Percentiles rank a stretch among this genome's conserved stretches.
phyloP scores from a whole-genome alignment of 2,797 vertebrate genomes.

The Sebastes nivosus region DNA sequence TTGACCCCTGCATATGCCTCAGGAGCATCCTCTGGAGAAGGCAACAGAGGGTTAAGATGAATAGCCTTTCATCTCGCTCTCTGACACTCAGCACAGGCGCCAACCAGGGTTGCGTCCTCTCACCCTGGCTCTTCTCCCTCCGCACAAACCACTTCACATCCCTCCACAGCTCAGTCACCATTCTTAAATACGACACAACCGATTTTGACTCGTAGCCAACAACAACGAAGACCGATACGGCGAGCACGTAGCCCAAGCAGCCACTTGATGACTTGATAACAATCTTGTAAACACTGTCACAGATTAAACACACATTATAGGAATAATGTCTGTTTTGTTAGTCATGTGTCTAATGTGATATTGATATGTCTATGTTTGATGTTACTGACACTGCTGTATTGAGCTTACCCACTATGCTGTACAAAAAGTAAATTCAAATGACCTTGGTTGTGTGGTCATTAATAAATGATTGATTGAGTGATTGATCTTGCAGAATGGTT shows the following conservation, averaged over 20 bases:
- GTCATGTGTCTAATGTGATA: background rate
- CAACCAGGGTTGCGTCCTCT: background rate
- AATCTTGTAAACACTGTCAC: background rate
- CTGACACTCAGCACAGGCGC: background rate
- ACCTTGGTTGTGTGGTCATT: background rate
- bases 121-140: background rate
- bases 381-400: background rate
- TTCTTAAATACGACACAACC: background rate
- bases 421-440: background rate
- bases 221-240: background rate
- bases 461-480: background rate
- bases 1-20: background rate
- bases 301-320: background rate
- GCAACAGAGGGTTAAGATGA: background rate
- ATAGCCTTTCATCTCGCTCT: background rate
- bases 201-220: background rate
- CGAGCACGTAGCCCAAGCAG: background rate
- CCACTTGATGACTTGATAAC: background rate
- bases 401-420: background rate
- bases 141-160: background rate
- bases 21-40: background rate
- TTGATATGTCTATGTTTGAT: background rate
- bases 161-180: background rate
- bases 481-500: slow-evolving; percentile 27
- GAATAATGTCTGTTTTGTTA: background rate